Conservation (phyloP, 35 echinoderm and acorn worm genomes). For the Lytechinus pictus region DNA sequence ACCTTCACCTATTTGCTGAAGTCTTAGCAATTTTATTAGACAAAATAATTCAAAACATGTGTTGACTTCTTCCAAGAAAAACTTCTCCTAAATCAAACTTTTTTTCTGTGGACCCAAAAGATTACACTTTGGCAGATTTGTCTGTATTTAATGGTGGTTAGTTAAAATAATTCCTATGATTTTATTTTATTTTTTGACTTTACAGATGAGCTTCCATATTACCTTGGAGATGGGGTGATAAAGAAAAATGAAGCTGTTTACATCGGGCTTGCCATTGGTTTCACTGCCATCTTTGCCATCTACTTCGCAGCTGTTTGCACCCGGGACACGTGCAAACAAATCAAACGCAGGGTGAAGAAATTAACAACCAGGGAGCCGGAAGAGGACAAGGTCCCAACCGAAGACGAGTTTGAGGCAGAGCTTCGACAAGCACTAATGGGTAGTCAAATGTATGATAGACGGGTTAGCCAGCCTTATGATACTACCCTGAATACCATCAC, state of each 20-base stretch:
- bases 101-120: too few species aligned
- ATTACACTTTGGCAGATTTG: too few species aligned
- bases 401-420: neutral
- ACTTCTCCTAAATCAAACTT: too few species aligned
- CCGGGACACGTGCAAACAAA: conserved; percentile 22
- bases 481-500: conserved; percentile 39
- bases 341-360: conserved; percentile 9
- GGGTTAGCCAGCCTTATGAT: conserved; percentile 39
- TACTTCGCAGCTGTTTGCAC: neutral
- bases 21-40: too few species aligned
- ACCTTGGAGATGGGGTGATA: neutral
- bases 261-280: neutral
- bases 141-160: too few species aligned
- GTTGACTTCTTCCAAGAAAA: too few species aligned
- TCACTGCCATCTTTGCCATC: conserved; percentile 19
- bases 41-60: too few species aligned
- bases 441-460: neutral
- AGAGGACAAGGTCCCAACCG: neutral
- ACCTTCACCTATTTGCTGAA: too few species aligned
- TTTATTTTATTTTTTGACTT: neutral
- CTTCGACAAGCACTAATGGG: conserved; percentile 20
- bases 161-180: neutral
- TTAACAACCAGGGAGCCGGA: neutral
- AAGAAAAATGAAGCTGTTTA: neutral
- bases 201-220: neutral